Conservation (phyloP, 2,888 invertebrate species). For the Hyppa rectilinea region DNA sequence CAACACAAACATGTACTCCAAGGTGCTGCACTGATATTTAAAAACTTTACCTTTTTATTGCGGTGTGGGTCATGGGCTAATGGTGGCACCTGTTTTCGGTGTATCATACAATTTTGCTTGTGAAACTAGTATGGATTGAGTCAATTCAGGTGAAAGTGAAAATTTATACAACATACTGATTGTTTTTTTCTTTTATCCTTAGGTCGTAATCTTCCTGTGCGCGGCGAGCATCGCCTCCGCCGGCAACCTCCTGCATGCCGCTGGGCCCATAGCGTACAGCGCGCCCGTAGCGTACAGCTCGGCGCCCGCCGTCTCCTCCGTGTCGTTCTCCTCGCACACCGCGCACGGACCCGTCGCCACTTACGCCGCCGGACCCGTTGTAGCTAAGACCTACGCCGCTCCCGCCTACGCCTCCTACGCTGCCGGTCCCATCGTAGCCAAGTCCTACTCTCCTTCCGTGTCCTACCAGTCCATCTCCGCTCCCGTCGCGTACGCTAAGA, state of each 20-base stretch:
- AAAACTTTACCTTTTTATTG: conserved; percentile 9
- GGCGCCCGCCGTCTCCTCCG: conserved; percentile 76
- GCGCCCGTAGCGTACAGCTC: conserved; percentile 84
- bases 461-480: conserved; percentile 78
- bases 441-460: conserved; percentile 76
- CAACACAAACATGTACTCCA: conserved; percentile 86
- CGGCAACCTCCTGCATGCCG: conserved; percentile 87
- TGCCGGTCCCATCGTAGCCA: conserved; percentile 65
- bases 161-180: neutral
- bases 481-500: conserved; percentile 74
- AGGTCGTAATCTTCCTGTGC: conserved; percentile 90
- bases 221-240: conserved; percentile 91
- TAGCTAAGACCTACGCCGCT: conserved; percentile 79
- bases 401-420: conserved; percentile 65
- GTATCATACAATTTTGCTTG: neutral
- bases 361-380: conserved; percentile 76
- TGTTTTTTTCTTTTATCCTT: neutral
- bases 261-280: conserved; percentile 78
- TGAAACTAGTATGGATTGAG: neutral
- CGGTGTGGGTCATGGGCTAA: conserved; percentile 18
- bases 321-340: conserved; percentile 62
- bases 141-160: neutral
- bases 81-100: neutral
- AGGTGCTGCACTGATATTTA: conserved; percentile 74
- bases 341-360: conserved; percentile 66